phyloP scores from a whole-genome alignment of 2,113 vertebrate genomes.

The Pomatostomus ruficeps region DNA sequence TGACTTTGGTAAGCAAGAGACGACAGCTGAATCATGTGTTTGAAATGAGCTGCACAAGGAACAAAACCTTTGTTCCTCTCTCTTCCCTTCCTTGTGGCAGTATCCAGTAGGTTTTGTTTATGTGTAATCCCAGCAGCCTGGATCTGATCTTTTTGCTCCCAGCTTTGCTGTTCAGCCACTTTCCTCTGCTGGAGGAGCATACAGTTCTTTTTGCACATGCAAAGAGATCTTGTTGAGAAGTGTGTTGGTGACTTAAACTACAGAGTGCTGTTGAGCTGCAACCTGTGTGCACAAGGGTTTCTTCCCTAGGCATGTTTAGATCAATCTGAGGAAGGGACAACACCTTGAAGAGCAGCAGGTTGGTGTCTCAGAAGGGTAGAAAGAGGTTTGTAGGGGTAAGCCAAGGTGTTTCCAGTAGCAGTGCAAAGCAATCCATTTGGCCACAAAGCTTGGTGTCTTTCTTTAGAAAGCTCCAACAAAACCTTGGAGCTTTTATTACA shows the following conservation, averaged over 20 bases:
- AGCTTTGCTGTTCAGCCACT: background rate
- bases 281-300: fast-evolving
- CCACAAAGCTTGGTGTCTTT: background rate
- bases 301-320: background rate
- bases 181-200: background rate
- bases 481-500: background rate
- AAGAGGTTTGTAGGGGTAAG: background rate
- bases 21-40: background rate
- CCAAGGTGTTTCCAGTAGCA: background rate
- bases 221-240: background rate
- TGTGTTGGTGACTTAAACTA: background rate
- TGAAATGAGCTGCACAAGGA: background rate
- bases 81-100: background rate
- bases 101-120: background rate
- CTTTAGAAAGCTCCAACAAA: background rate
- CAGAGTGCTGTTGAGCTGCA: background rate
- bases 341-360: background rate
- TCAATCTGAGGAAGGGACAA: background rate
- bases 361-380: background rate
- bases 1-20: background rate
- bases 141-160: background rate
- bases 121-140: background rate
- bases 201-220: background rate
- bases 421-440: background rate
- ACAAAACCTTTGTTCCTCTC: background rate